Evolutionary conservation across 1,140 invertebrate genomes (phyloP), one percentile per base, ranked within the genome.

Genomic region (Drosophila obscura): DNA sequence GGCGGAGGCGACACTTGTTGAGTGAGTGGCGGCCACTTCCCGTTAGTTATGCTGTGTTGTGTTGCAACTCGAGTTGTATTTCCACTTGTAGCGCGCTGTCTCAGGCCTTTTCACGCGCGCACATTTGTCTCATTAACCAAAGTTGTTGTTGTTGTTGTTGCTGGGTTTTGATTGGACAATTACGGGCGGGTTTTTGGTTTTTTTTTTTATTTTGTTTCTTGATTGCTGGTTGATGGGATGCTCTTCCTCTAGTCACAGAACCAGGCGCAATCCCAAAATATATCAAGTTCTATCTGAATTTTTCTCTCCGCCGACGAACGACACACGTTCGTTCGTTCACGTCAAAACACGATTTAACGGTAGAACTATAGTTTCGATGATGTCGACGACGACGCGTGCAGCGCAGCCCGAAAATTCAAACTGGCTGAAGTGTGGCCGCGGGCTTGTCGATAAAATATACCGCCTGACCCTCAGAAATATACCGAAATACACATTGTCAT

Each of bases 1-100:
- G 63, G 66, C 31, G 26, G 28, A 19, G 45, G 73, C 66, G 67
- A 80, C 77, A 85, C 83, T 87, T 87, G 83, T 87, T 87, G 83
- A 87, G 49, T 53, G 51, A 44, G 31, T 68, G 57, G 62, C 73
- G 55, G 67, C 78, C 82, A 88, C 78, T 87, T 87, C 82, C 83
- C 82, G 83, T 87, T 81, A 56, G 53, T 48, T 63, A 61, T 63
- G 15, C 28, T 77, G 56, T 65, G 69, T 69, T 58, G 74, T 65
- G 69, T 69, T 58, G 74, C 43, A 67, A 73, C 48, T 61, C 55
- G 43, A 75, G 71, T 69, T 67, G 73, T 77, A 57, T 59, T 56
- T 76, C 72, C 73, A 76, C 77, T 80, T 80, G 77, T 80, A 71
- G 77, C 72, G 49, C 62, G 49, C 39, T 19, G 15, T 57, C 28